Evolutionary conservation across 2,113 vertebrate genomes (phyloP), one percentile per base, ranked within the genome.

Genomic region (Perccottus glenii): DNA sequence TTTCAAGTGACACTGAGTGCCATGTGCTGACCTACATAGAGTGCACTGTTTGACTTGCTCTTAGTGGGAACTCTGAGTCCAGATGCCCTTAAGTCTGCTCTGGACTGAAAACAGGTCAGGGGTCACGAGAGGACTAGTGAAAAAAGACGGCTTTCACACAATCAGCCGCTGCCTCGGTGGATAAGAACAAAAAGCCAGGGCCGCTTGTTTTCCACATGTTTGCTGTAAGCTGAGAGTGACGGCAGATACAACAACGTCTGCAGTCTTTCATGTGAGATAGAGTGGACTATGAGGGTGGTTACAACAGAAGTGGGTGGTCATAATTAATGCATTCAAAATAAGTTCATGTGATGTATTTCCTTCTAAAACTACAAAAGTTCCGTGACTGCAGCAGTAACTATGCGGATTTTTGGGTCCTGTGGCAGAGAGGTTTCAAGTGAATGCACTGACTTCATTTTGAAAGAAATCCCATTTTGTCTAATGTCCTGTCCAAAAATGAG

Each of bases 11-110:
- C 77, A 78, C 69, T 75, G 75, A 80, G 60, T 70, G 77, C 78
- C 71, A 71, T 77, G 71, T n/a, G 73, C 58, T 92, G 91, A 92
- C 90, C 89, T 88, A 91, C 67, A 87, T 88, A 79, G 67, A 62
- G 10, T 42, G 33, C 50, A 27, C 58, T 60, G 81, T 72, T 78
- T 75, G 55, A 81, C 62, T 15, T 6, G 61, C 60, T 75, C 57
- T 67, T 76, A 80, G 48, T 47, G 75, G 77, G 65, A 76, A 74
- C 50, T 36, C 65, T 27, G 66, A 36, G 45, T 85, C 75, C 86
- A 86, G 81, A 82, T 85, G 84, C 64, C 85, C 81, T 81, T 63
- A 50, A 67, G 75, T 62, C 73, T 43, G 60, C 62, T 38, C 60
- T 3, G 44, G 58, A 59, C 61, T 80, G 73, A 80, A 85, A 91